phyloP scores from a whole-genome alignment of 2,888 invertebrate species.

The Cosmia pyralina region DNA sequence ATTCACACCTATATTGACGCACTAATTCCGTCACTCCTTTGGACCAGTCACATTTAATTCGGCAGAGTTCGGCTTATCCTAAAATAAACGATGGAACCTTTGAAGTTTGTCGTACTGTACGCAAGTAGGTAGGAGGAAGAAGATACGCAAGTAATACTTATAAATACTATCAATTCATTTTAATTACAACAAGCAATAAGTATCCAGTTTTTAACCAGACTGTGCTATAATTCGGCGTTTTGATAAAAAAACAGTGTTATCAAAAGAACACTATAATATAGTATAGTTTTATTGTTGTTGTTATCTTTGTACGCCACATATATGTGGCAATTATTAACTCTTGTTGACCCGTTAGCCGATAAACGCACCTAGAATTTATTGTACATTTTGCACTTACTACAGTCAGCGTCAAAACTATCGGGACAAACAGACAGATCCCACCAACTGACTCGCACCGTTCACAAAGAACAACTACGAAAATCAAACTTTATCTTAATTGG shows the following conservation, averaged over 20 bases:
- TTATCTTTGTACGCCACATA: conserved; percentile 35
- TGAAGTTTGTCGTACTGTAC: too few relatives aligned
- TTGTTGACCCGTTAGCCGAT: conserved; percentile 22
- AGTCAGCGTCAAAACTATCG: not conserved
- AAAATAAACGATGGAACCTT: too few relatives aligned
- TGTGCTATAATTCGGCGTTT: not conserved
- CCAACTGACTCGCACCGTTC: too few relatives aligned
- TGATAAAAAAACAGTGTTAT: conserved; percentile 20
- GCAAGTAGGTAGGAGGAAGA: not conserved
- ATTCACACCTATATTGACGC: too few relatives aligned
- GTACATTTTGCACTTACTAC: conserved; percentile 2
- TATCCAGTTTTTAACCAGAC: conserved; percentile 22
- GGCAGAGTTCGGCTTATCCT: too few relatives aligned
- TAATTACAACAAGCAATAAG: not conserved
- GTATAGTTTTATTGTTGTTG: conserved; percentile 37
- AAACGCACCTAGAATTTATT: conserved; percentile 10
- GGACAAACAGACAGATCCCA: not conserved
- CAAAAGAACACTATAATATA: not conserved
- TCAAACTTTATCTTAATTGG: not conserved
- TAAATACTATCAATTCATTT: not conserved
- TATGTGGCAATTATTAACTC: conserved; percentile 29
- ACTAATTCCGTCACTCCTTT: too few relatives aligned
- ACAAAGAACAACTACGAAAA: not conserved
- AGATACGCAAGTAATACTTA: not conserved
- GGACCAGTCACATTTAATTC: too few relatives aligned